phyloP scores from a whole-genome alignment of 2,888 invertebrate genomes.

The Amitus sp. region DNA sequence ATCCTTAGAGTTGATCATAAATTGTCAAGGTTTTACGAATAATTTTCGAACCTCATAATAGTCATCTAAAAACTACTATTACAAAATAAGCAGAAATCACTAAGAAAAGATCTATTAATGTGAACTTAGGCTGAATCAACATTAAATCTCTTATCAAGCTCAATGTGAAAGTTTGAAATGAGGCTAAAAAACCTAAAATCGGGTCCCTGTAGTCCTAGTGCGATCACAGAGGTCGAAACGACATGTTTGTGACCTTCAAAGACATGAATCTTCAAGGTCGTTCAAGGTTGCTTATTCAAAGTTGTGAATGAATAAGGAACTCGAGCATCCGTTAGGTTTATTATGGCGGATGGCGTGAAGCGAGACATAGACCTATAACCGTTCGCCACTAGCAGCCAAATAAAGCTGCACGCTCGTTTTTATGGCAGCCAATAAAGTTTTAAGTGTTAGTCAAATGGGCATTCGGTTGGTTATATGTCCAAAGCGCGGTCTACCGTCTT shows the following conservation, averaged over 20 bases:
- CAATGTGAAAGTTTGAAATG: too few species aligned
- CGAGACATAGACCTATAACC: constrained; percentile 38
- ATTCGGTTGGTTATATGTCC: constrained; percentile 39
- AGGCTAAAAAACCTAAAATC: too few species aligned
- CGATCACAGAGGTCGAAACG: background rate
- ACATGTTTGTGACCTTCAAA: too few species aligned
- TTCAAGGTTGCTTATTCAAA: constrained; percentile 15
- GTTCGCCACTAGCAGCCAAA: constrained; percentile 46
- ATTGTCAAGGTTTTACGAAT: too few species aligned
- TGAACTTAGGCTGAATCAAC: too few species aligned
- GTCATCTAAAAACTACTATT: too few species aligned
- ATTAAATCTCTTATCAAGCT: too few species aligned
- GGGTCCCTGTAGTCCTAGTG: too few species aligned
- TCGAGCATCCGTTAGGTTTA: constrained; percentile 23
- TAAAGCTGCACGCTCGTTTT: constrained; percentile 62
- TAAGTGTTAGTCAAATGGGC: constrained; percentile 64
- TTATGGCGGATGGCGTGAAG: constrained; percentile 24
- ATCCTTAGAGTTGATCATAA: too few species aligned
- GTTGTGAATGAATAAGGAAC: constrained; percentile 31
- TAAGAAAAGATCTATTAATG: too few species aligned
- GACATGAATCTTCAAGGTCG: constrained; percentile 27
- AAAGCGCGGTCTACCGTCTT: constrained; percentile 41
- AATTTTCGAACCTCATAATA: too few species aligned
- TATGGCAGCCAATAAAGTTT: constrained; percentile 64
- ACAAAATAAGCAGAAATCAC: too few species aligned